Conservation (phyloP, 2,113 vertebrate genomes). For the Pseudolaguvia tuberculata region DNA sequence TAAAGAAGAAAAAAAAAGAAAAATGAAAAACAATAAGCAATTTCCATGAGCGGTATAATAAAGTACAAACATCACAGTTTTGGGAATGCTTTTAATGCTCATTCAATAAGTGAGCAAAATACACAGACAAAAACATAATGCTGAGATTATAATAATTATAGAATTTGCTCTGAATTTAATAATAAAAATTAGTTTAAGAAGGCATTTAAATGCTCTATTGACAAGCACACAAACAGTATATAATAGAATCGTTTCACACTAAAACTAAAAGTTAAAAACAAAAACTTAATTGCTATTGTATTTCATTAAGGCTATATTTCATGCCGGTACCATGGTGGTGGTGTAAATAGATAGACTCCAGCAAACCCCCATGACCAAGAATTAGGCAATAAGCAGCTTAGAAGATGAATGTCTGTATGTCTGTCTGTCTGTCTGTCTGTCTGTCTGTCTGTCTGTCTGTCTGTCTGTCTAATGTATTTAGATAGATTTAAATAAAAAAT, state of each 20-base stretch:
- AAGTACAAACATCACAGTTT: background rate
- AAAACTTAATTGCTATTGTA: background rate
- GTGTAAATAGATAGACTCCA: no score
- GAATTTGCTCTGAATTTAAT: background rate
- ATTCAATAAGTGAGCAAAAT: background rate
- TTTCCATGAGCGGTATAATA: background rate
- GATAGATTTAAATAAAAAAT: no score
- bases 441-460: no score
- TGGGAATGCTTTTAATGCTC: background rate
- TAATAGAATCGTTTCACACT: background rate
- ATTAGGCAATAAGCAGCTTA: no score
- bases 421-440: no score
- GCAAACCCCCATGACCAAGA: no score
- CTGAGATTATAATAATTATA: background rate
- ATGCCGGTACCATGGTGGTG: no score
- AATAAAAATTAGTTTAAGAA: background rate
- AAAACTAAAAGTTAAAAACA: background rate
- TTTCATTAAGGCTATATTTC: no score
- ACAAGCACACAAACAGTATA: background rate
- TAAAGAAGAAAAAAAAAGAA: background rate
- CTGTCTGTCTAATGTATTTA: no score
- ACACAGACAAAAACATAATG: background rate
- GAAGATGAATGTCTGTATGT: no score
- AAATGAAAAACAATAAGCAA: background rate
- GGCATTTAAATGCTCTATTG: background rate